phyloP scores from a whole-genome alignment of 2,113 vertebrate genomes.

The Dicerorhinus sumatrensis region DNA sequence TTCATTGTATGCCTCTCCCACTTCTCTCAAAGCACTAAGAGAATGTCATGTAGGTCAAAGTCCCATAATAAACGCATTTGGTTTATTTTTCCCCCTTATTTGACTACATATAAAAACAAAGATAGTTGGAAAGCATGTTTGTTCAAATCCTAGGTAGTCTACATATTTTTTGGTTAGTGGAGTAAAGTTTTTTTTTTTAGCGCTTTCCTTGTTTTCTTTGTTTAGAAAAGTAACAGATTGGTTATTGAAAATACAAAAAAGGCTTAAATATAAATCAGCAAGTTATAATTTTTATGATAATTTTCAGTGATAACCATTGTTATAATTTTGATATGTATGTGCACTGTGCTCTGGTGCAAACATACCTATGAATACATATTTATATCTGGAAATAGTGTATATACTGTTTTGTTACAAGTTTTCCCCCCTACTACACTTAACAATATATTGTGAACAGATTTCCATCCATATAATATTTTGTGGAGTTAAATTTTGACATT shows the following conservation, averaged over 20 bases:
- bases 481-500: background rate
- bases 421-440: background rate
- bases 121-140: background rate
- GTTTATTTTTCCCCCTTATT: background rate
- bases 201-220: background rate
- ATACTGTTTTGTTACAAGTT: background rate
- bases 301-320: background rate
- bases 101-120: background rate
- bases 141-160: background rate
- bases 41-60: background rate
- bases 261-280: background rate
- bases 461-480: background rate
- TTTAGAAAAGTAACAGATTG: background rate
- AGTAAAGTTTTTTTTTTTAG: background rate
- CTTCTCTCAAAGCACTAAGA: background rate
- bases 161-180: background rate
- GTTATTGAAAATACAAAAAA: background rate
- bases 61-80: background rate
- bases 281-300: background rate
- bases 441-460: background rate
- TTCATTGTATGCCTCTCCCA: background rate
- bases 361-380: background rate
- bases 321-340: background rate
- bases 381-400: background rate
- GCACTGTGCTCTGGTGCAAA: background rate